Evolutionary conservation across 64 coral and sea anemone species (phyloP), one percentile per base, ranked within the genome.

Genomic region (Platygyra sinensis): DNA sequence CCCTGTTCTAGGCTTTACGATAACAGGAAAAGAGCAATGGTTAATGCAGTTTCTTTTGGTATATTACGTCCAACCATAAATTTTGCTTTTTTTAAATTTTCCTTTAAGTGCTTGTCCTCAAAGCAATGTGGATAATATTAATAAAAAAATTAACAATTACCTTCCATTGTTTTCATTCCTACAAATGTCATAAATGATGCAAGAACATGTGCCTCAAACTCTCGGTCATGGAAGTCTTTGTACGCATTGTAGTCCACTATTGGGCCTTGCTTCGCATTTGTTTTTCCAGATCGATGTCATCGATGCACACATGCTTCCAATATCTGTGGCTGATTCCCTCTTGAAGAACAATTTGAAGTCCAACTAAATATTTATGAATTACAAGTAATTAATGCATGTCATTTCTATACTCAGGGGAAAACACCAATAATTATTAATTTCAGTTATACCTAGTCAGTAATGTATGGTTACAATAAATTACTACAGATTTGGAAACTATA

Each of bases 211-310:
- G 69, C 89, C 20, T 91, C 80, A 51, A 67, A 65, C 52, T 91
- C 72, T 33, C 89, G 60, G 54, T 91, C 80, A 29, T 65, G 72
- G 13, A 91, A 91, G 50, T 91, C 89, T 51, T 83, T 91, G 32
- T 76, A 91, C 7, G 89, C 79, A 76, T 91, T 91, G 54, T 76
- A 91, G 6, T 91, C 89, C 27, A 39, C 72, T 27, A 29, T 60
- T 32, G 80, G 59, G 64, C 80, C 89, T 24, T 84, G 59, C 24
- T 85, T 72, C 7, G 89, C 89, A 91, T 91, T 90, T 5, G 80
- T 91, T 10, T 83, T 91, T 4, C 89, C 89, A 60, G 79, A 32
- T 9, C 89, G 19, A 15, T 79, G n/a, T 79, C 77, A 79, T 79
- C 0, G 77, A 79, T 11, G 77, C 77, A 59, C 52, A 60, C 25